Base-by-base conservation (phyloP, 1,140 invertebrate genomes). In the Olivierus martensii region DNA sequence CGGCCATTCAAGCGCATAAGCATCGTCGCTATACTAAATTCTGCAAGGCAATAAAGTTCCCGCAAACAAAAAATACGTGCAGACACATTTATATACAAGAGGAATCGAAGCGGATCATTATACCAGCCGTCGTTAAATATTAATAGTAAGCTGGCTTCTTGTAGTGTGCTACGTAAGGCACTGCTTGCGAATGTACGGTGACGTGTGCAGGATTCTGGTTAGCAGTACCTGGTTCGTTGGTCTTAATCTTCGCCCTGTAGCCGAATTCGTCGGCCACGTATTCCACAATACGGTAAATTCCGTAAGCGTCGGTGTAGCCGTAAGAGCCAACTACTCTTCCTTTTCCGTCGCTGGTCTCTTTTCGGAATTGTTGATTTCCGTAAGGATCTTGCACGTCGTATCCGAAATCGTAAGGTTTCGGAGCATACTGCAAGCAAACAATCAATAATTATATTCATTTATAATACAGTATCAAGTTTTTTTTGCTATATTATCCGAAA, bases 151-250 rank as follows among this genome's bases (percentile, higher is more conserved):
- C 9, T 4, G 28, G 28, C 9, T 28, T 28, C 28, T 28, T 28
- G 28, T 28, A 28, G 9, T 28, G 28, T 28, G 28, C 0, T 4
- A 28, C 28, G 28, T 28, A 9, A 6, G 28, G 28, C 9, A 28
- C 9, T 9, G 28, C 28, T 28, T 28, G 28, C 28, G 28, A 28
- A 28, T 49, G 14, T 28, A 54, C 34, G 5, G 38, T 48, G 0
- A 54, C 58, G 37, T 59, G 51, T 37, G 59, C 59, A 19, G 59
- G 50, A 28, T 59, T 52, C 18, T 59, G 58, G 9, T 44, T 21
- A n/a, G 44, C 55, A 9, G 58, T 59, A 35, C 59, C 57, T 11
- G 59, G 59, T 41, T 61, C 57, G 44, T 62, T 62, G 47, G 58
- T 58, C 28, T 58, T 55, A 9, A 62, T 51, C 6, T 53, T 55